These are phyloP conservation scores for Drosophila lacicola DNA, from an alignment of 2,888 invertebrate genomes.

Conservation along the genomic window DNA sequence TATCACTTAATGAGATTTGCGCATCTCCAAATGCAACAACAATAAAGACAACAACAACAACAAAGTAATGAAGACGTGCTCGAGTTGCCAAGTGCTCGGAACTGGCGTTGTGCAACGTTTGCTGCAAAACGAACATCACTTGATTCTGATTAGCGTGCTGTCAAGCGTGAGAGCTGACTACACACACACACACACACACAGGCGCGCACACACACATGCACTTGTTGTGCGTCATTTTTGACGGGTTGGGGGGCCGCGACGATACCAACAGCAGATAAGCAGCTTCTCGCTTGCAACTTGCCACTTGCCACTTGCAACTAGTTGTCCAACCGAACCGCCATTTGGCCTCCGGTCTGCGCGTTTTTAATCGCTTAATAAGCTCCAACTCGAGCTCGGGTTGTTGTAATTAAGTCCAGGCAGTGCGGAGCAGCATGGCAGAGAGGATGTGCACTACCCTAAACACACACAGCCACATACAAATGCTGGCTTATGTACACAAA, in stretches of 20 bases:
- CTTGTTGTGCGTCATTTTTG: constrained; percentile 59
- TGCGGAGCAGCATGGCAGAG: constrained; percentile 14
- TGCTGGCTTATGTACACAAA: background rate
- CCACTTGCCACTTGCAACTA: constrained; percentile 6
- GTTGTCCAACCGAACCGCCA: constrained; percentile 46
- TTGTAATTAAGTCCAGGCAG: constrained; percentile 68
- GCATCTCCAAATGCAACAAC: constrained; percentile 77
- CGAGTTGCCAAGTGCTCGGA: constrained; percentile 73
- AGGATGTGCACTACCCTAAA: constrained; percentile 16
- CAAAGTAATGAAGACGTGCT: constrained; percentile 74
- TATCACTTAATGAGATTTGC: constrained; percentile 84
- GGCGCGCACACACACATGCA: constrained; percentile 17
- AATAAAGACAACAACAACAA: constrained; percentile 45
- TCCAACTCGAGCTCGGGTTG: constrained; percentile 40
- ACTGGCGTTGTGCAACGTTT: constrained; percentile 45
- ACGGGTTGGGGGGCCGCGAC: constrained; percentile 45
- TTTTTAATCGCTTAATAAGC: constrained; percentile 76
- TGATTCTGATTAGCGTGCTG: constrained; percentile 84
- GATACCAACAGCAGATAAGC: constrained; percentile 70
- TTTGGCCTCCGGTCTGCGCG: constrained; percentile 53
- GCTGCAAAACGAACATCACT: constrained; percentile 78
- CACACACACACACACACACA: constrained; percentile 37
- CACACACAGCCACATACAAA: background rate
- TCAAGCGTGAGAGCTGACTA: constrained; percentile 80
- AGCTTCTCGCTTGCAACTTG: constrained; percentile 25